Evolutionary conservation across 1,140 invertebrate species (phyloP), one percentile per base, ranked within the genome.

Genomic region (Musca vetustissima): DNA sequence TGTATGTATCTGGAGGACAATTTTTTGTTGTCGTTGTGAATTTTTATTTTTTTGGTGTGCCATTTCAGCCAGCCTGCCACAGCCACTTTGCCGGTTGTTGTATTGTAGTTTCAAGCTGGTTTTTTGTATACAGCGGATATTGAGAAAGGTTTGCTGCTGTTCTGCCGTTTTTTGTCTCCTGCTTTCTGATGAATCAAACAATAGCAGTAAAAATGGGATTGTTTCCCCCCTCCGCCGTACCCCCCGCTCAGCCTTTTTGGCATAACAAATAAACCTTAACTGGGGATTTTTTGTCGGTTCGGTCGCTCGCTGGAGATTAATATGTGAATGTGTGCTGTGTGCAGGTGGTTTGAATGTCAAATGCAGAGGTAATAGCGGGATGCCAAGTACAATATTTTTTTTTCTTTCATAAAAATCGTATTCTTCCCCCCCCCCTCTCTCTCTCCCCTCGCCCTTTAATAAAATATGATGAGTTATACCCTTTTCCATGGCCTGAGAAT

Each of bases 1-100:
- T 52, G 64, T 52, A 50, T 66, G 64, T 66, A 66, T 66, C 64
- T 66, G 49, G 64, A 66, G 64, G 64, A 66, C 64, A 66, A 50
- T 66, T 52, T 66, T 61, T 28, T 28, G n/a, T n/a, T n/a, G n/a
- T n/a, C n/a, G n/a, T n/a, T n/a, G n/a, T n/a, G n/a, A n/a, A n/a
- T n/a, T 61, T 36, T 61, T 52, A 7, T 52, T 22, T 22, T 22
- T 52, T 21, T 7, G 4, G 4, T 19, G 4, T 21, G 49, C 17
- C 13, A 13, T 2, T 52, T 7, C n/a, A 9, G 48, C 13, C 2
- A 6, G 17, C 14, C 7, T 52, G 17, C n/a, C 17, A n/a, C n/a
- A 32, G 55, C 28, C 14, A n/a, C 52, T 55, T 55, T 43, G 36
- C 36, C 52, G 22, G 52, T 55, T 55, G 52, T 55, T 55, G 25